A percentile compares a stretch with the other conserved stretches of the same genome.
phyloP scores from a whole-genome alignment of 1,140 invertebrate genomes.

The Zaprionus kolodkinae region DNA sequence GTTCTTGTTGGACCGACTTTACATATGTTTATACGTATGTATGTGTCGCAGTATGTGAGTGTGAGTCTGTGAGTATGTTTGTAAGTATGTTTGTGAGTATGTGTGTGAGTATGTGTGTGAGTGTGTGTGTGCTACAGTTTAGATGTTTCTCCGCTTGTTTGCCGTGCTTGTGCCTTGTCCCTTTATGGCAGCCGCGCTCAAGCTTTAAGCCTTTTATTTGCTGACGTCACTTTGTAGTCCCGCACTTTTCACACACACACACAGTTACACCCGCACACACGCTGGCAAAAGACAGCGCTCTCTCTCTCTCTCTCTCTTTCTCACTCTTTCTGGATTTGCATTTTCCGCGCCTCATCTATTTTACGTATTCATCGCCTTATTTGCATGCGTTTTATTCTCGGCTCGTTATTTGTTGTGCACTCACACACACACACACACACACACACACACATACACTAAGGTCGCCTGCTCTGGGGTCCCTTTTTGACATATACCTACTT shows the following conservation, averaged over 20 bases:
- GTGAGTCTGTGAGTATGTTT: background rate
- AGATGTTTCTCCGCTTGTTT: constrained; percentile 13
- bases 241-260: background rate
- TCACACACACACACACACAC: constrained; percentile 9
- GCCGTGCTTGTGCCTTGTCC: constrained; percentile 11
- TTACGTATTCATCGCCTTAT: constrained; percentile 77
- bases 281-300: background rate
- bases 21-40: constrained; percentile 27
- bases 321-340: constrained; percentile 50
- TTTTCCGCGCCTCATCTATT: constrained; percentile 72
- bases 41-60: background rate
- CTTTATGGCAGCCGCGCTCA: constrained; percentile 38
- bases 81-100: background rate
- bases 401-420: constrained; percentile 54
- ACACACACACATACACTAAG: constrained; percentile 16
- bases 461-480: background rate
- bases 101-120: background rate
- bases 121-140: constrained; percentile 19
- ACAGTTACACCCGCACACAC: background rate
- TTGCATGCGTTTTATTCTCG: constrained; percentile 71
- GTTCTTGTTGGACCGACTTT: constrained; percentile 20
- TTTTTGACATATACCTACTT: background rate
- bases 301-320: background rate
- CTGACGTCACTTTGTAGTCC: constrained; percentile 26
- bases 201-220: constrained; percentile 47